Base-by-base conservation (phyloP, 1,140 invertebrate genomes). In the Carposina sasakii region DNA sequence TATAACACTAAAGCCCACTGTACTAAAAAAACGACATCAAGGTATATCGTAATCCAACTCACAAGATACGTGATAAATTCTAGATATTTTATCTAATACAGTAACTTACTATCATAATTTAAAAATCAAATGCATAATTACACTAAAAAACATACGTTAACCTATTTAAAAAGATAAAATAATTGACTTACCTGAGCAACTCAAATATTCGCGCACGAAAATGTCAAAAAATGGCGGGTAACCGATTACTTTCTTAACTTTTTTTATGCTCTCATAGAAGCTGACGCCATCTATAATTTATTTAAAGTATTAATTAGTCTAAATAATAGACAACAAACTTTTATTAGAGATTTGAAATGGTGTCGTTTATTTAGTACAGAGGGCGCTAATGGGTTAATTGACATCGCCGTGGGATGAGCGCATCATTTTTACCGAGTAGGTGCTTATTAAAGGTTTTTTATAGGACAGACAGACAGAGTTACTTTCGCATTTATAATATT, bases 331-430 rank as follows among this genome's bases (percentile, higher is more conserved):
- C 12, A 40, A 40, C 5, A 22, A n/a, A 12, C 19, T 28, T 17
- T 28, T 12, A 28, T 26, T 30, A 8, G 23, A n/a, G 13, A 24
- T 44, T 19, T n/a, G 9, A 31, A 17, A 13, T 28, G 23, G 5
- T 44, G 41, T 44, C 15, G 23, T 10, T 22, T 13, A 15, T n/a
- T 19, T 5, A 9, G 41, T 30, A 30, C 28, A 44, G 24, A 21
- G 23, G 28, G 16, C 41, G 28, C 12, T 30, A 30, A 31, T 44
- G 41, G 33, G 33, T 36, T 36, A 36, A 36, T n/a, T n/a, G n/a
- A n/a, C n/a, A n/a, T n/a, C n/a, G n/a, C n/a, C n/a, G n/a, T n/a
- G n/a, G n/a, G n/a, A n/a, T n/a, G n/a, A n/a, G n/a, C n/a, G n/a
- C n/a, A n/a, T n/a, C n/a, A n/a, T n/a, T n/a, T n/a, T n/a, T n/a